These are phyloP conservation scores for Oryzias javanicus DNA, from an alignment of 2,113 vertebrate genomes.

Conservation along the genomic window DNA sequence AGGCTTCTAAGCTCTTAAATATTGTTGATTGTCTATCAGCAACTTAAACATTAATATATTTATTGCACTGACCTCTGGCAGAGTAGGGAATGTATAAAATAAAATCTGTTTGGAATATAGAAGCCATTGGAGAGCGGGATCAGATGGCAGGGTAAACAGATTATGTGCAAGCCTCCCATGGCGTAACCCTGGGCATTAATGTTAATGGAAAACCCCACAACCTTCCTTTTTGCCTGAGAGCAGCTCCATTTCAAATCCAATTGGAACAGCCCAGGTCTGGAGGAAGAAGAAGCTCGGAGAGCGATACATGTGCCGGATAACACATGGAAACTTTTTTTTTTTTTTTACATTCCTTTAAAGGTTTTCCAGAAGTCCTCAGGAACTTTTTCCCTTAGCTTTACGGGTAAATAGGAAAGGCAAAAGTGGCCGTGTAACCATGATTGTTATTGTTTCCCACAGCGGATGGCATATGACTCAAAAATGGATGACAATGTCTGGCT, in stretches of 20 bases:
- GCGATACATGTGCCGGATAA: slow-evolving; percentile 50
- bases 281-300: slow-evolving; percentile 20
- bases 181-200: slow-evolving; percentile 63
- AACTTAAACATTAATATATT: not conserved
- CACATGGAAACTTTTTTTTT: slow-evolving; percentile 37
- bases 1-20: too few relatives aligned
- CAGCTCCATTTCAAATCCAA: slow-evolving; percentile 62
- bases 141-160: slow-evolving; percentile 66
- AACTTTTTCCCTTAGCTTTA: slow-evolving; percentile 26
- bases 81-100: slow-evolving; percentile 20
- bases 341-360: not conserved
- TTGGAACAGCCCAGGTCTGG: slow-evolving; percentile 49
- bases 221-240: slow-evolving; percentile 57
- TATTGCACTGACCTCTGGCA: slow-evolving; percentile 17
- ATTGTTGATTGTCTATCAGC: not conserved
- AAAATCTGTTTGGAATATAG: slow-evolving; percentile 50
- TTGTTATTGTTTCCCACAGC: slow-evolving; percentile 15
- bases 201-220: slow-evolving; percentile 70
- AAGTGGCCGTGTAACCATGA: slow-evolving; percentile 19
- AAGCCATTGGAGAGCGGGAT: slow-evolving; percentile 47
- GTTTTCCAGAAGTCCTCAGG: slow-evolving; percentile 17
- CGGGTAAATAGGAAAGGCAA: slow-evolving; percentile 9
- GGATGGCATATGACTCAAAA: slow-evolving; percentile 53
- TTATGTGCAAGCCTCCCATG: slow-evolving; percentile 51
- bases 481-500: slow-evolving; percentile 62